Evolutionary conservation across 2,797 vertebrate genomes (phyloP), one percentile per base, ranked within the genome.

Genomic region (Megaceryle alcyon): DNA sequence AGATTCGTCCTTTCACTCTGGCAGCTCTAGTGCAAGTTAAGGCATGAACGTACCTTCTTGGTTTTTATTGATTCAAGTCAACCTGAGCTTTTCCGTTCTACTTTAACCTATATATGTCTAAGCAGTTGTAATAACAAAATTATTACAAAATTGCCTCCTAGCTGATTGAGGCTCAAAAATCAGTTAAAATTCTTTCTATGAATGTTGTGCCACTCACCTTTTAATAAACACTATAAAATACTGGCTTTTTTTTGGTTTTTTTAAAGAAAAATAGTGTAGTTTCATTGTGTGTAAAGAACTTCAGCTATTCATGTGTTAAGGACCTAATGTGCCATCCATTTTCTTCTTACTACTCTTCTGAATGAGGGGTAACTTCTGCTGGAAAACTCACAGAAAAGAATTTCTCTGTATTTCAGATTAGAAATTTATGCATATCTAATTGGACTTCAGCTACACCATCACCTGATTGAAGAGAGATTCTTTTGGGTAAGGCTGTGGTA

Each of bases 391-490:
- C 14, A 25, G 46, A 49, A 56, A 23, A 39, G 1, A 49, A 12
- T 63, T 29, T 57, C 68, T 87, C 64, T 48, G 0, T 66, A 39
- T 68, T 81, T 88, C 15, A 15, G 21, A 7, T 54, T n/a, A 82
- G 31, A 70, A 41, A 79, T 17, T 14, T 29, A 46, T 4, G 7
- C 9, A 4, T 3, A 49, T 63, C 28, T 44, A 9, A 54, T 80
- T 2, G 10, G 37, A 43, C 6, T 81, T 57, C 57, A 66, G 35
- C 29, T 44, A 22, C 25, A 61, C 25, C 46, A 12, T 31, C 25
- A 49, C 5, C 3, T 10, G 9, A 68, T 37, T 1, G 9, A 73
- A 26, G 0, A 1, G 12, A 13, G 14, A 14, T 48, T 57, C 63
- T 29, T 29, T 46, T 1, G 2, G 14, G 43, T 6, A 14, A 66